Conservation (phyloP, 2,797 vertebrate genomes). For the Thunnus albacares region DNA sequence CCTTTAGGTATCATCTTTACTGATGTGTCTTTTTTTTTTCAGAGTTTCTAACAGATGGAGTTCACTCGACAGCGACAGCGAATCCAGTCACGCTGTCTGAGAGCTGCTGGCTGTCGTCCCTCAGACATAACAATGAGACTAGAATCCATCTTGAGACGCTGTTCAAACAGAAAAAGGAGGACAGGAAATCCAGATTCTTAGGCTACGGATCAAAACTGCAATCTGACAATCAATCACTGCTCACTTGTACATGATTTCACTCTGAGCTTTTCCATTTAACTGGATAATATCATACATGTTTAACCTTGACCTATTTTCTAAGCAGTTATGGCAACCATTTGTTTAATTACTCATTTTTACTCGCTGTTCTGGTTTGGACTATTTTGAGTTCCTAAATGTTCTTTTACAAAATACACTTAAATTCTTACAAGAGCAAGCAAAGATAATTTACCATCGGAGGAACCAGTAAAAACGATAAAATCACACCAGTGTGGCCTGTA, state of each 20-base stretch:
- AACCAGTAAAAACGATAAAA: neutral
- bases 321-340: neutral
- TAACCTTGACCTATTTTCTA: conserved; percentile 11
- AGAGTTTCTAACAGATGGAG: conserved; percentile 22
- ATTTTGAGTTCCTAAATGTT: neutral
- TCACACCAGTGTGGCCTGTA: neutral
- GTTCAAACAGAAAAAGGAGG: conserved; percentile 41
- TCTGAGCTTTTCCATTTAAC: neutral
- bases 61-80: conserved; percentile 12
- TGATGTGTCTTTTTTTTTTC: neutral
- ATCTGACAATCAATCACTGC: conserved; percentile 26
- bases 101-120: conserved; percentile 36
- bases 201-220: conserved; percentile 22
- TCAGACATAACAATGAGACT: conserved; percentile 57
- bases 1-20: neutral
- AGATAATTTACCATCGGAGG: neutral
- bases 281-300: neutral
- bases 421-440: conserved; percentile 1
- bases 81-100: conserved; percentile 32
- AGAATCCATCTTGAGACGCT: conserved; percentile 45
- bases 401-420: conserved; percentile 7
- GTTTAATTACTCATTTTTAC: conserved; percentile 5
- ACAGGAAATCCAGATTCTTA: conserved; percentile 20
- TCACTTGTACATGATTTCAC: conserved; percentile 3
- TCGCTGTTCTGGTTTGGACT: conserved; percentile 8